A percentile compares a stretch with the other conserved stretches of the same genome.
Conservation (phyloP, 92 coral and sea anemone species). For the Epizoanthus stellaris region DNA sequence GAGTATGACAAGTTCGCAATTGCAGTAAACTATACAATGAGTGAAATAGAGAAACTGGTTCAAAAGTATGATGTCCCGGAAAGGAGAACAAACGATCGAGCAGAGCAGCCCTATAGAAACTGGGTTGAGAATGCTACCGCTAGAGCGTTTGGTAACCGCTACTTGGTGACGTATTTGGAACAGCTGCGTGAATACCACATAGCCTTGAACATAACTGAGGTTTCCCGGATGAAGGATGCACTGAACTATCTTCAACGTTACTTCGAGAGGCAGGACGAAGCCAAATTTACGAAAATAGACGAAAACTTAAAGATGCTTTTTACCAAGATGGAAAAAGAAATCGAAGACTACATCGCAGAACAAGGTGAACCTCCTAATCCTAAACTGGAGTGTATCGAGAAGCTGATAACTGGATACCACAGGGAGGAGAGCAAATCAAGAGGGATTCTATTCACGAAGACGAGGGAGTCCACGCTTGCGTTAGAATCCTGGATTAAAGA, state of each 20-base stretch:
- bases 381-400: slow-evolving; percentile 62
- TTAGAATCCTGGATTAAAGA: slow-evolving; percentile 84
- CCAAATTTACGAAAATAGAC: slow-evolving; percentile 57
- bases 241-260: slow-evolving; percentile 57
- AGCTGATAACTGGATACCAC: slow-evolving; percentile 42
- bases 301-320: background rate
- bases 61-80: background rate
- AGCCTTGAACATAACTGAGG: slow-evolving; percentile 81
- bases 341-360: slow-evolving; percentile 19
- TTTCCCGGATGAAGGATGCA: slow-evolving; percentile 65
- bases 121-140: slow-evolving; percentile 76
- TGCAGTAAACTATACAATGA: slow-evolving; percentile 36
- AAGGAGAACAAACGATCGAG: slow-evolving; percentile 37
- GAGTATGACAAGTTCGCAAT: slow-evolving; percentile 56
- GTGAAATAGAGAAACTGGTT: slow-evolving; percentile 53
- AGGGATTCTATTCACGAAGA: slow-evolving; percentile 56
- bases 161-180: no score
- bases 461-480: slow-evolving; percentile 74
- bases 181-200: slow-evolving; percentile 79
- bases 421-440: slow-evolving; percentile 49
- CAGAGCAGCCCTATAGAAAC: slow-evolving; percentile 1
- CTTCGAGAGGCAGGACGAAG: slow-evolving; percentile 57
- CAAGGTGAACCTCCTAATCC: slow-evolving; percentile 81
- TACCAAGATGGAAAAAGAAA: background rate
- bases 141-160: background rate